Conservation (phyloP, 2,888 invertebrate species). For the Noctua pronuba region DNA sequence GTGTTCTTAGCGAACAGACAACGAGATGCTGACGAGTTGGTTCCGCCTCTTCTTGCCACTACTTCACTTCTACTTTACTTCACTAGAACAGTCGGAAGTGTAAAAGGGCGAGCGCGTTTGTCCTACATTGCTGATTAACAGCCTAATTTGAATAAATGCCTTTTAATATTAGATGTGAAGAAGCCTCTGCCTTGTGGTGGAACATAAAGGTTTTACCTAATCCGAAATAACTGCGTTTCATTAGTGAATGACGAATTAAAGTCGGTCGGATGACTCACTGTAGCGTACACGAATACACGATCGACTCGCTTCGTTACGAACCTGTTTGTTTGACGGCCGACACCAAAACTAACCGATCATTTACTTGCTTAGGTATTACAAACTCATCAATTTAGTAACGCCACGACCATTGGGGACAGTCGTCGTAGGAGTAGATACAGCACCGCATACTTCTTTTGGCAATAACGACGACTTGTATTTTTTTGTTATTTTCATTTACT, state of each 20-base stretch:
- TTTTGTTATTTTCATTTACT: neutral
- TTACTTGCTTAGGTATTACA: neutral
- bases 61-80: no score
- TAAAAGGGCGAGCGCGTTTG: no score
- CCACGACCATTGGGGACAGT: neutral
- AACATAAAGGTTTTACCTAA: neutral
- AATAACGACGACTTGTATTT: neutral
- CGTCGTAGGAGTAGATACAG: neutral
- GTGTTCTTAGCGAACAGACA: neutral
- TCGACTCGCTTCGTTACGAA: neutral
- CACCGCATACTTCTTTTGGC: neutral
- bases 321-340: neutral
- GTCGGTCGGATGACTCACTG: constrained; percentile 12
- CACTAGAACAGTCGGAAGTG: neutral
- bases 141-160: neutral
- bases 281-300: no score
- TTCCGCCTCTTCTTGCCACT: neutral
- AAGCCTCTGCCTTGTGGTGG: no score
- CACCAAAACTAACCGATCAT: neutral
- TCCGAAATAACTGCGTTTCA: neutral
- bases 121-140: neutral
- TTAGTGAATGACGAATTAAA: constrained; percentile 18
- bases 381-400: neutral
- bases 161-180: neutral
- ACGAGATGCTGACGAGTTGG: neutral